phyloP scores from a whole-genome alignment of 1,140 invertebrate species.

The Acarapis woodi region DNA sequence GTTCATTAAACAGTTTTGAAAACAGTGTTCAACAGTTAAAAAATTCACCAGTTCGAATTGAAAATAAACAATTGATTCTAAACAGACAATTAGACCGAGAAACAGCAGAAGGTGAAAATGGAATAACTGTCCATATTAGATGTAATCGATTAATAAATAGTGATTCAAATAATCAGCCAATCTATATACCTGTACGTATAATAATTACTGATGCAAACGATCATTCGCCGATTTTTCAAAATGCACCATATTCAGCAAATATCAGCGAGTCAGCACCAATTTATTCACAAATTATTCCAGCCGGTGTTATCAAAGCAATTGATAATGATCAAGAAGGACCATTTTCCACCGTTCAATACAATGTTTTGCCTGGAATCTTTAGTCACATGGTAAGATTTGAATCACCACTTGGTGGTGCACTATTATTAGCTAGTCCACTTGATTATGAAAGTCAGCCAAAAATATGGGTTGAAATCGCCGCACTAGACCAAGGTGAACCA shows the following conservation, averaged over 20 bases:
- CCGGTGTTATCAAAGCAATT: constrained; percentile 39
- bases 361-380: constrained; percentile 39
- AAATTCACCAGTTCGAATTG: constrained; percentile 36
- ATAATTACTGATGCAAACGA: constrained; percentile 75
- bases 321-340: constrained; percentile 64
- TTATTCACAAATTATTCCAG: constrained; percentile 34
- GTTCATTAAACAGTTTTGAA: constrained; percentile 21
- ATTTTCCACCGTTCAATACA: constrained; percentile 58
- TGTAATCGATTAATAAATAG: constrained; percentile 16
- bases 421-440: constrained; percentile 42
- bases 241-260: constrained; percentile 45
- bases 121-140: constrained; percentile 12
- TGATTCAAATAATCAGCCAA: constrained; percentile 37
- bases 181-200: constrained; percentile 55
- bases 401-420: constrained; percentile 51
- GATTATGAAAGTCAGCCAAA: constrained; percentile 52
- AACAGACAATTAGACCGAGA: constrained; percentile 48
- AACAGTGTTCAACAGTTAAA: neutral
- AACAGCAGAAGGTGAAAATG: constrained; percentile 12
- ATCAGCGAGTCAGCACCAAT: constrained; percentile 53
- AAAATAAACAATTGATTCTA: constrained; percentile 48
- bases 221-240: constrained; percentile 30
- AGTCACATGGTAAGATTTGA: constrained; percentile 51
- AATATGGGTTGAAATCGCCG: constrained; percentile 46
- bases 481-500: constrained; percentile 44